Evolutionary conservation across 1,140 invertebrate species (phyloP).

Genomic region (Protaetia brevitarsis): DNA sequence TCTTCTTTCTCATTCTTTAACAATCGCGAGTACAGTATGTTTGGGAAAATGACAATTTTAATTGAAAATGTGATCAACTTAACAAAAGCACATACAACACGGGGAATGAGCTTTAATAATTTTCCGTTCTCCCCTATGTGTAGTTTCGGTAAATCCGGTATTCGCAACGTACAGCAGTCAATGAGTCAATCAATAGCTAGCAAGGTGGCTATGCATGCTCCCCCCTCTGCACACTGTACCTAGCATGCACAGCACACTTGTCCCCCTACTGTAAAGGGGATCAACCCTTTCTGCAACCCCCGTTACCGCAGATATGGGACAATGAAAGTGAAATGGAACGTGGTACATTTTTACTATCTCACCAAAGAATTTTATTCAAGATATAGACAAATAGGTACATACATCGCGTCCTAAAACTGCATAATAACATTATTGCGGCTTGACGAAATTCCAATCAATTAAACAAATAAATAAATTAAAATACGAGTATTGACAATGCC

Average conservation of each 20-base stretch:
- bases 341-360: background rate
- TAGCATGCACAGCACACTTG: slow-evolving; percentile 23
- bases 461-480: slow-evolving; percentile 13
- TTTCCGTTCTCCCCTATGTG: background rate
- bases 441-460: background rate
- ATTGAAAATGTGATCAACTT: slow-evolving; percentile 9
- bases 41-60: slow-evolving; percentile 8
- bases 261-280: slow-evolving; percentile 14
- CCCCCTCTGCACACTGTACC: slow-evolving; percentile 25
- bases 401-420: background rate
- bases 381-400: background rate
- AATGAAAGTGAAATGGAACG: background rate
- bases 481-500: background rate
- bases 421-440: background rate
- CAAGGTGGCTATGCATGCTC: slow-evolving; percentile 36
- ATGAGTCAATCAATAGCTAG: slow-evolving; percentile 40
- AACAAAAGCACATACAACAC: background rate
- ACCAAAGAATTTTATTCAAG: background rate
- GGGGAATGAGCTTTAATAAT: background rate
- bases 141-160: slow-evolving; percentile 9
- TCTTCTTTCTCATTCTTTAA: background rate
- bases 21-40: too few relatives aligned
- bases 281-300: slow-evolving; percentile 24
- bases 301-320: background rate
- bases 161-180: slow-evolving; percentile 29